Base-by-base conservation (phyloP, 2,888 invertebrate genomes). In the Thalpophila matura region DNA sequence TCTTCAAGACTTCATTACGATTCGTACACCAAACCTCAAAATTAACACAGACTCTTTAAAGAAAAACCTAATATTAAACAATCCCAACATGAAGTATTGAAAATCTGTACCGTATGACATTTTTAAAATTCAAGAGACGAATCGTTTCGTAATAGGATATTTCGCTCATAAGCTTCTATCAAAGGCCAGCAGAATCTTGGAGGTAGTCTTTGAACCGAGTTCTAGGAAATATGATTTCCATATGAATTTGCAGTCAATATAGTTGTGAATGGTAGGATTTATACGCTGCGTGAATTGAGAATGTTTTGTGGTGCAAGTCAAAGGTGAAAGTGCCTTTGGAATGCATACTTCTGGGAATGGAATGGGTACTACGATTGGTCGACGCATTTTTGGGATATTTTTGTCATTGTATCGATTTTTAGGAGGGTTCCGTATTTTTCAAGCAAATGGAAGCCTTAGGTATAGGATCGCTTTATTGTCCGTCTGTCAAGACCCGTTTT, bases 191-290 rank as follows among this genome's bases (percentile, higher is more conserved):
- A 49, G 33, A 33, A 42, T 51, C 46, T 53, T 22, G 14, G 16
- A 51, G 20, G 29, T 31, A 62, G 18, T 38, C 60, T 66, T 64
- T 37, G 31, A 51, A 12, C 47, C 22, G 9, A 12, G 16, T 45
- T 58, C 40, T 43, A 64, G 38, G 63, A 76, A 83, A 84, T 82
- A 67, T 70, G 74, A 85, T 84, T 84, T 79, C 61, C 79, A 80
- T 82, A 77, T 78, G 77, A 81, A 82, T 82, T 76, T 74, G 40
- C 73, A 71, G 68, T 72, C 79, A 76, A 80, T 80, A 74, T 62
- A 72, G 55, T 68, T 61, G 63, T 74, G 69, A 74, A 70, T 77
- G 22, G 61, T 37, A 2, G 69, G 67, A 72, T 68, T 71, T 71
- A 62, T 50, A 26, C 37, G 45, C 42, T 14, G 22, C 29, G 45